Evolutionary conservation across 2,113 vertebrate genomes (phyloP).

Genomic region (Beaufortia kweichowensis): DNA sequence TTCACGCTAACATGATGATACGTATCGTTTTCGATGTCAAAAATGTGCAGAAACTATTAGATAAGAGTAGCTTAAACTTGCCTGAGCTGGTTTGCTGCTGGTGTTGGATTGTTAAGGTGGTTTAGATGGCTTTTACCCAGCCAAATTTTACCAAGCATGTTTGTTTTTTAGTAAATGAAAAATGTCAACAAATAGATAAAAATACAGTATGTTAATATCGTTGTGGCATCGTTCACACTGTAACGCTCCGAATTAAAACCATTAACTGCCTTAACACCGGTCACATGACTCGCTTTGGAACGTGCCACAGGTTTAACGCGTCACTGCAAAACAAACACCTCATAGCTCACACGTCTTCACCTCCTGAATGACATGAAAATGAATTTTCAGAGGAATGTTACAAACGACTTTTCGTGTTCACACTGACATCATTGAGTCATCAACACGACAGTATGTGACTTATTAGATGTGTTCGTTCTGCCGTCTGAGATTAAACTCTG

Average conservation of each 20-base stretch:
- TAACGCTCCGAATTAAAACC: background rate
- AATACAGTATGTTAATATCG: too few species aligned
- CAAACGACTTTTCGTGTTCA: background rate
- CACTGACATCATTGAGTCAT: constrained; percentile 19
- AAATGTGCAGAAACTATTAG: background rate
- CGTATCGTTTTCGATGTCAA: background rate
- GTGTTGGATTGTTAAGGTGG: too few species aligned
- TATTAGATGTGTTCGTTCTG: constrained; percentile 17
- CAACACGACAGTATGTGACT: constrained; percentile 1
- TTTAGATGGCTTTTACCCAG: too few species aligned
- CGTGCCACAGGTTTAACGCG: background rate
- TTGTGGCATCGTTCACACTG: too few species aligned
- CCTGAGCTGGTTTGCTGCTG: too few species aligned
- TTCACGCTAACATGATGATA: background rate
- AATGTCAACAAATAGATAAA: background rate
- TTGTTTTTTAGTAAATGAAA: background rate
- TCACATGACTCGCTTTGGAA: background rate
- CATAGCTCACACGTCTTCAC: background rate
- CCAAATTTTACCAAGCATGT: too few species aligned
- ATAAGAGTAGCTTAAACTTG: background rate
- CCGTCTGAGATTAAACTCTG: background rate
- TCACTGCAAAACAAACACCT: background rate
- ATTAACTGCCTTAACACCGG: background rate
- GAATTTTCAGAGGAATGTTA: constrained; percentile 20
- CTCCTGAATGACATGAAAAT: constrained; percentile 34